Conservation (phyloP, 2,888 invertebrate genomes). For the Lasioglossum vierecki region DNA sequence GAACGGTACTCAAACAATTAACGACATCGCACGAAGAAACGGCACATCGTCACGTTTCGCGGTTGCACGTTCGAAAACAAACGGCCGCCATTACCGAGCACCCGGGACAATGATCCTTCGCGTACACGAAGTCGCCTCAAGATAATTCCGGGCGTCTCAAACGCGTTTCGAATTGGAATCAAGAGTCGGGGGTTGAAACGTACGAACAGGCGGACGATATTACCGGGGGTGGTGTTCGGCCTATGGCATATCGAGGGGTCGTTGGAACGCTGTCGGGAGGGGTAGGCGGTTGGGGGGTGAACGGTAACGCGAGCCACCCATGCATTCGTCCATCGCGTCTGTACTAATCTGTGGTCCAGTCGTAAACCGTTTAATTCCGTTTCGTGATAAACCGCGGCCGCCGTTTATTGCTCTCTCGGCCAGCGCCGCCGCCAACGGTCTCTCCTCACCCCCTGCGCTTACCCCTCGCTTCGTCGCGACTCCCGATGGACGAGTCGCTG, state of each 20-base stretch:
- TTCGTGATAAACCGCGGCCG: slow-evolving; percentile 83
- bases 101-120: background rate
- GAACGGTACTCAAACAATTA: background rate
- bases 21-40: background rate
- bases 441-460: slow-evolving; percentile 15
- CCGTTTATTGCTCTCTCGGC: slow-evolving; percentile 77
- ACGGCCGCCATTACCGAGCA: background rate
- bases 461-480: background rate
- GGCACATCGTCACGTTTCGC: background rate
- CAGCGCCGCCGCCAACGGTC: slow-evolving; percentile 45
- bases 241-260: slow-evolving; percentile 51
- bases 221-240: slow-evolving; percentile 16
- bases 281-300: slow-evolving; percentile 45
- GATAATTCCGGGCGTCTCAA: slow-evolving; percentile 36
- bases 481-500: slow-evolving; percentile 32
- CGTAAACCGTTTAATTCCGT: slow-evolving; percentile 84
- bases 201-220: slow-evolving; percentile 53
- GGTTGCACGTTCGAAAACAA: background rate
- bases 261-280: slow-evolving; percentile 14
- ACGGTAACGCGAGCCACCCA: slow-evolving; percentile 70
- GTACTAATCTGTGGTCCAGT: slow-evolving; percentile 84
- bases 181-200: slow-evolving; percentile 18
- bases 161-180: slow-evolving; percentile 33
- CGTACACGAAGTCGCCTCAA: slow-evolving; percentile 37
- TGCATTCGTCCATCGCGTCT: slow-evolving; percentile 81